Conservation (phyloP, 1,140 invertebrate species). For the Drosophila trapezifrons region DNA sequence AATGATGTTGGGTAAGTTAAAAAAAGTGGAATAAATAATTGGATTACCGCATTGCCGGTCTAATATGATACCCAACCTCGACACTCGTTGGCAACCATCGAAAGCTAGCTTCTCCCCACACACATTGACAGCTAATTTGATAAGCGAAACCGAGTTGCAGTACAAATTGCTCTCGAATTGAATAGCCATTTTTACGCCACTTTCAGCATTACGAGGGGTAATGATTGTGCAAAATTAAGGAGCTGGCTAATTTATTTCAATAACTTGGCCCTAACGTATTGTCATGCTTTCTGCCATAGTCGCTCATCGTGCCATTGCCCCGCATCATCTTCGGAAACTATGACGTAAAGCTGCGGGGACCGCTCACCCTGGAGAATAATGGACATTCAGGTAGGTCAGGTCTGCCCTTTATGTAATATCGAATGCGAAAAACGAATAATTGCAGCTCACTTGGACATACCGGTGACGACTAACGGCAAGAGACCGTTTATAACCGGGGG, state of each 20-base stretch:
- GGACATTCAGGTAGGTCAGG: conserved; percentile 87
- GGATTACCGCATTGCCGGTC: neutral
- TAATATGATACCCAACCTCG: neutral
- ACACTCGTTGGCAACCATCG: neutral
- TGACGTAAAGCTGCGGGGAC: conserved; percentile 86
- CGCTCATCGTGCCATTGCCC: conserved; percentile 86
- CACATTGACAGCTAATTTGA: conserved; percentile 51
- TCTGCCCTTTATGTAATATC: neutral
- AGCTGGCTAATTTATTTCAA: conserved; percentile 40
- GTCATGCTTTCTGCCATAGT: conserved; percentile 83
- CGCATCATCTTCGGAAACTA: conserved; percentile 88
- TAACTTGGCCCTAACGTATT: conserved; percentile 18
- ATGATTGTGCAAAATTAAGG: conserved; percentile 21
- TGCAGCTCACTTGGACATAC: conserved; percentile 84
- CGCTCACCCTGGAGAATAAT: conserved; percentile 87
- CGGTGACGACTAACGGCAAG: conserved; percentile 84
- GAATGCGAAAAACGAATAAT: neutral
- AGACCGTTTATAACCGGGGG: conserved; percentile 88
- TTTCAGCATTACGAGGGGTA: conserved; percentile 41
- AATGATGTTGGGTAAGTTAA: conserved; percentile 3
- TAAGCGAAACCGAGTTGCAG: conserved; percentile 36
- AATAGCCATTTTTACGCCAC: conserved; percentile 37
- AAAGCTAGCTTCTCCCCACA: neutral
- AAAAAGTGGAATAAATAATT: conserved; percentile 1
- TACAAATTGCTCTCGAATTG: conserved; percentile 48